phyloP scores from a whole-genome alignment of 2,888 invertebrate genomes.

The Petrolisthes manimaculis region DNA sequence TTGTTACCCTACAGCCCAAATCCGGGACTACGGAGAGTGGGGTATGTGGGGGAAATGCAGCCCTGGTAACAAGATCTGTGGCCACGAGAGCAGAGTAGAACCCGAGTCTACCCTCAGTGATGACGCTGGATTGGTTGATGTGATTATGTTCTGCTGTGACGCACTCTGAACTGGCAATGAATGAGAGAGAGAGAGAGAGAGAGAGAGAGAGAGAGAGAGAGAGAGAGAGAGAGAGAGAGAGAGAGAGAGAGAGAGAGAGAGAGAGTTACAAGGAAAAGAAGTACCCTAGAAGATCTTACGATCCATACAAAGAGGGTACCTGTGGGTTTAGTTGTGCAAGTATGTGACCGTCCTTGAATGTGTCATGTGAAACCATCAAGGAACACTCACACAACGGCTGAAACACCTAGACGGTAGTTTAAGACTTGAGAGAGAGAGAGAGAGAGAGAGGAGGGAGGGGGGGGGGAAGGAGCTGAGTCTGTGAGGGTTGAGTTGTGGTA shows the following conservation, averaged over 20 bases:
- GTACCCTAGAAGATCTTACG: too few species aligned
- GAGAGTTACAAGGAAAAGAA: not conserved
- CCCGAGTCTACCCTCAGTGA: slow-evolving; percentile 16
- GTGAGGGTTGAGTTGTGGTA: too few species aligned
- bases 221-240: not conserved
- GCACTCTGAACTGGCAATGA: not conserved
- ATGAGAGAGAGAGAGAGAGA: not conserved
- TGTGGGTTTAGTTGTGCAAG: too few species aligned
- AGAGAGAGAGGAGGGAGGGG: slow-evolving; percentile 19
- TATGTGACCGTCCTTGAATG: too few species aligned
- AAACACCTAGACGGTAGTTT: too few species aligned
- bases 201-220: not conserved
- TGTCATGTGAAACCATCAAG: too few species aligned
- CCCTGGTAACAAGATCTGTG: slow-evolving; percentile 6
- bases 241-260: not conserved
- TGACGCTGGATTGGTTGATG: slow-evolving; percentile 39
- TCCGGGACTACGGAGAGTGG: slow-evolving; percentile 31
- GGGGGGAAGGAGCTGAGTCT: not conserved
- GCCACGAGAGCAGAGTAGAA: slow-evolving; percentile 25
- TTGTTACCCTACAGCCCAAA: not conserved
- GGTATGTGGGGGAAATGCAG: slow-evolving; percentile 36
- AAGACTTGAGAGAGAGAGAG: slow-evolving; percentile 20
- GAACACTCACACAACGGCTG: too few species aligned
- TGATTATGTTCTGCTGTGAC: slow-evolving; percentile 41
- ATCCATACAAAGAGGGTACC: too few species aligned